A percentile compares a stretch with the other conserved stretches of the same genome.
phyloP scores from a whole-genome alignment of 2,888 invertebrate genomes.

The Ectemnius continuus region DNA sequence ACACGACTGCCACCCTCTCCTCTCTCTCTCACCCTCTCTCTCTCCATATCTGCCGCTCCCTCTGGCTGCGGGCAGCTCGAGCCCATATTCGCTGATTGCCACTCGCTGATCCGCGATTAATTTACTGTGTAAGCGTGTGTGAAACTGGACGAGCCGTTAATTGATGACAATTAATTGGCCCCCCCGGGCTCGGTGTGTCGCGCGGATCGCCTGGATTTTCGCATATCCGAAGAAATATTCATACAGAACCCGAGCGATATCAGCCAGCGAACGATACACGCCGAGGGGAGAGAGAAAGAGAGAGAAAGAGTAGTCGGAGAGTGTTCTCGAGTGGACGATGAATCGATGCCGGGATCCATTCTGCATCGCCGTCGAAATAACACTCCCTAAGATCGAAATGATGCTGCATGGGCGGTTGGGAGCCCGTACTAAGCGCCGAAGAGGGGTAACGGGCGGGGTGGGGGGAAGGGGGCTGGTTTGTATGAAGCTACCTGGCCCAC shows the following conservation, averaged over 20 bases:
- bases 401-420: not conserved
- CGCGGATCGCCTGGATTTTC: no score
- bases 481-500: constrained; percentile 45
- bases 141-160: constrained; percentile 35
- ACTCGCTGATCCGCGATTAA: constrained; percentile 47
- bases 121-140: constrained; percentile 43
- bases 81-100: constrained; percentile 38
- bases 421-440: not conserved
- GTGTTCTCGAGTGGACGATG: not conserved
- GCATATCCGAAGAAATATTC: not conserved
- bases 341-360: constrained; percentile 1
- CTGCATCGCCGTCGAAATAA: not conserved
- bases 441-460: not conserved
- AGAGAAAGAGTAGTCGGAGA: not conserved
- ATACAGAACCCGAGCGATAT: not conserved
- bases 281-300: not conserved
- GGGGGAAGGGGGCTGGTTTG: constrained; percentile 6
- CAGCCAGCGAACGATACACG: not conserved
- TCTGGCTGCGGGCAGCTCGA: constrained; percentile 1
- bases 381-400: constrained; percentile 4
- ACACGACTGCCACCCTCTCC: not conserved
- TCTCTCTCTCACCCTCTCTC: not conserved
- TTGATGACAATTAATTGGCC: constrained; percentile 43
- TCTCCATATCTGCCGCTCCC: constrained; percentile 9
- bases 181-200: not conserved